Conservation (phyloP, 2,888 invertebrate genomes). For the Mylabris sibirica region DNA sequence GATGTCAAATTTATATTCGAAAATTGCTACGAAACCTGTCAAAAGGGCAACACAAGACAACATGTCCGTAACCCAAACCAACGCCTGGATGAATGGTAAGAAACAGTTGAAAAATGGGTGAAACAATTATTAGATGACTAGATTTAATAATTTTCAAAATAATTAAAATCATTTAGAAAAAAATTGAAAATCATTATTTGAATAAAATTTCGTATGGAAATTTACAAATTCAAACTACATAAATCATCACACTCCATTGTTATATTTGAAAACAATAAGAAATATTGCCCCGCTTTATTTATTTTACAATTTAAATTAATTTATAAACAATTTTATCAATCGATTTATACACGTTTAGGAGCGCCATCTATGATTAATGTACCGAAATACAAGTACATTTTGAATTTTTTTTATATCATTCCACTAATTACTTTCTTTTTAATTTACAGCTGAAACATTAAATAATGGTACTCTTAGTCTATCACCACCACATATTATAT, state of each 20-base stretch:
- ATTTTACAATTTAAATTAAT: neutral
- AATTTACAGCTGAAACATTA: conserved; percentile 76
- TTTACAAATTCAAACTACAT: neutral
- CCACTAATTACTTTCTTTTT: no score
- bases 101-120: conserved; percentile 23
- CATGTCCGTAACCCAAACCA: conserved; percentile 82
- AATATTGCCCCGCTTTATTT: neutral
- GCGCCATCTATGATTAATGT: neutral
- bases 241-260: neutral
- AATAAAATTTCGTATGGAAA: neutral
- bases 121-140: neutral
- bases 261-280: neutral
- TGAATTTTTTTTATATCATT: no score
- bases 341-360: neutral
- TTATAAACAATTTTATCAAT: neutral
- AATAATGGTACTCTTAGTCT: conserved; percentile 79
- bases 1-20: conserved; percentile 81
- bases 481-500: conserved; percentile 76
- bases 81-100: conserved; percentile 88
- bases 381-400: neutral
- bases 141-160: neutral
- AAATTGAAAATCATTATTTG: neutral
- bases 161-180: neutral
- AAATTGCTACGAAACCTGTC: conserved; percentile 76
- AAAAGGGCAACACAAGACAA: conserved; percentile 73